A percentile compares a stretch with the other conserved stretches of the same genome.
phyloP scores from a whole-genome alignment of 2,797 vertebrate species.

The Sebastes reedi region DNA sequence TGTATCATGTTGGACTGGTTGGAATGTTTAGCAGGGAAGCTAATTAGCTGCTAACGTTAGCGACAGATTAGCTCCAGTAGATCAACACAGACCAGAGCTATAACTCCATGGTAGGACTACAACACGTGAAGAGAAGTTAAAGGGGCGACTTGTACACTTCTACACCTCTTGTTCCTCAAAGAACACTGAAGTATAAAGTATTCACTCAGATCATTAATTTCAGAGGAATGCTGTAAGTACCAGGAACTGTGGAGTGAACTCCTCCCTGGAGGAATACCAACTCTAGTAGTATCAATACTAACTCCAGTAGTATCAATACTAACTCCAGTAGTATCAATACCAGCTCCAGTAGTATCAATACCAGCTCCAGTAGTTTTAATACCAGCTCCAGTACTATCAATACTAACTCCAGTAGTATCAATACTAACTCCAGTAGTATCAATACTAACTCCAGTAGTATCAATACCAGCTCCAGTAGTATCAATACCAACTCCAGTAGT shows the following conservation, averaged over 20 bases:
- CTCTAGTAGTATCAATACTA: no score
- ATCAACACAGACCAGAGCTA: no score
- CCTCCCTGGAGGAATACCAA: neutral
- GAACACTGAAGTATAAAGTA: neutral
- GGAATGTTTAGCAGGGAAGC: conserved; percentile 63
- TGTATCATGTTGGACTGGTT: no score
- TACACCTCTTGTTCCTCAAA: accelerated
- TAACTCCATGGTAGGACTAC: neutral
- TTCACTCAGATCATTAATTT: neutral
- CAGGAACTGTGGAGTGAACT: neutral
- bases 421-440: no score
- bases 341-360: no score
- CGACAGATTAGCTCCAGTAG: conserved; percentile 24
- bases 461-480: no score
- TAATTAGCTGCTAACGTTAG: conserved; percentile 71
- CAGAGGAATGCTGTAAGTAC: neutral
- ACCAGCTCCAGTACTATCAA: neutral
- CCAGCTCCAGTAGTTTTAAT: no score
- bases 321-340: neutral
- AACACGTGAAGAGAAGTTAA: neutral
- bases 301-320: no score
- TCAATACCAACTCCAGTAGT: neutral
- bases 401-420: neutral
- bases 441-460: no score
- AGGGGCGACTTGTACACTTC: neutral